A percentile compares a stretch with the other conserved stretches of the same genome.
Conservation (phyloP, 2,113 vertebrate genomes). For the Catharus bicknelli region DNA sequence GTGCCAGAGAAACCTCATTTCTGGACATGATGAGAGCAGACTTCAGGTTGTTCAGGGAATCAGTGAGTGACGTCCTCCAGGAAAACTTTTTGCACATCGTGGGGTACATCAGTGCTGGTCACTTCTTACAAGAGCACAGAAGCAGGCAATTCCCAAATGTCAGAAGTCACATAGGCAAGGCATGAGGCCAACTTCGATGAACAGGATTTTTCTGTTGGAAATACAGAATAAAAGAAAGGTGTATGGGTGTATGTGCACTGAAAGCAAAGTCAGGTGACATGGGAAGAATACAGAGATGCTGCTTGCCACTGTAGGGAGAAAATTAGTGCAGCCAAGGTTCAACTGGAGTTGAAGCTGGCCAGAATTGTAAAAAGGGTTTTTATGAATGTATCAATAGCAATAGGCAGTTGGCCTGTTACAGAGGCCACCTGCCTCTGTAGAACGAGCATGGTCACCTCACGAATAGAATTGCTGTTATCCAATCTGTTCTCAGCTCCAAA, state of each 20-base stretch:
- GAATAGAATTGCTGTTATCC: background rate
- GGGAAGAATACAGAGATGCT: background rate
- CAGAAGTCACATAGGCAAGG: fast-evolving
- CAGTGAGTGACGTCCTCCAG: background rate
- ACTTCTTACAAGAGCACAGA: background rate
- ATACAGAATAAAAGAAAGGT: background rate
- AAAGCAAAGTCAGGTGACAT: background rate
- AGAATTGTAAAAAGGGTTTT: background rate
- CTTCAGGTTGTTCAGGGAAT: background rate
- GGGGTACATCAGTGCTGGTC: background rate
- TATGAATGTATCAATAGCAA: background rate
- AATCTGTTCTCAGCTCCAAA: background rate
- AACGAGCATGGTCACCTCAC: background rate
- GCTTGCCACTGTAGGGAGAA: background rate
- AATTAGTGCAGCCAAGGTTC: background rate
- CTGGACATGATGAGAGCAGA: background rate
- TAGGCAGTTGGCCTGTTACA: background rate
- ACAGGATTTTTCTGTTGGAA: background rate
- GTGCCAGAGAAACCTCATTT: background rate
- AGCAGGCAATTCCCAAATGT: background rate
- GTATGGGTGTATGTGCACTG: too few relatives aligned
- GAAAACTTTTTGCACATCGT: background rate
- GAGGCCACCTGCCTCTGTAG: background rate
- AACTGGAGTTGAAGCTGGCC: background rate
- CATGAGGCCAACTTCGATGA: background rate